phyloP scores from a whole-genome alignment of 2,888 invertebrate species.

The Automeris io region DNA sequence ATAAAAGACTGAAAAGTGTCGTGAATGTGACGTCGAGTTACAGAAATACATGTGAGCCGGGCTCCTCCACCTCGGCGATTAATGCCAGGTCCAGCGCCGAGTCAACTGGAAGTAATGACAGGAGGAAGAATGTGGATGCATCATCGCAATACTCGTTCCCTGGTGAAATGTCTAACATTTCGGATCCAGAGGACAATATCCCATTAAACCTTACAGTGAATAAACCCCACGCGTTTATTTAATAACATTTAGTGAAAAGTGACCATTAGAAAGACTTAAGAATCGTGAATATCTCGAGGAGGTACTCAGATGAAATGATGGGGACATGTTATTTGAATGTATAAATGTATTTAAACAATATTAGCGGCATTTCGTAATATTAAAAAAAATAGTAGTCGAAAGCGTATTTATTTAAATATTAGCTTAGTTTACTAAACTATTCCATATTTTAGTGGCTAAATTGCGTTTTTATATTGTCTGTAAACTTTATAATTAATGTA shows the following conservation, averaged over 20 bases:
- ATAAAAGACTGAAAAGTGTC: slow-evolving; percentile 61
- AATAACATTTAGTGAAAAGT: slow-evolving; percentile 11
- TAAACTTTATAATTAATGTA: too few relatives aligned
- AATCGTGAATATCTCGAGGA: too few relatives aligned
- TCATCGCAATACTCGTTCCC: neutral
- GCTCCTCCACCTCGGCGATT: neutral
- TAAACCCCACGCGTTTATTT: slow-evolving; percentile 23
- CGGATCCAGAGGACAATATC: slow-evolving; percentile 57
- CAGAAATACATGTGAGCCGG: slow-evolving; percentile 2
- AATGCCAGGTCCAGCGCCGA: neutral
- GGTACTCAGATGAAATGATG: too few relatives aligned
- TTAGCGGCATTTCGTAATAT: too few relatives aligned
- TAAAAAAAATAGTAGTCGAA: too few relatives aligned
- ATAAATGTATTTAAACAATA: too few relatives aligned
- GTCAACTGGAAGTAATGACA: neutral
- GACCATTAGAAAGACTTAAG: slow-evolving; percentile 15
- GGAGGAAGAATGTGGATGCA: neutral
- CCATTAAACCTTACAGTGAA: slow-evolving; percentile 54
- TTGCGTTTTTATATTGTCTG: too few relatives aligned
- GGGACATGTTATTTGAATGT: too few relatives aligned
- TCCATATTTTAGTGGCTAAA: too few relatives aligned
- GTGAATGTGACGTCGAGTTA: slow-evolving; percentile 45
- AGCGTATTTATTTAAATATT: too few relatives aligned
- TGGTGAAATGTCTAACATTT: slow-evolving; percentile 8
- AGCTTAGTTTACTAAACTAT: too few relatives aligned